Evolutionary conservation across 2,797 vertebrate species (phyloP), one percentile per base, ranked within the genome.

Genomic region (Sebastes cheni): DNA sequence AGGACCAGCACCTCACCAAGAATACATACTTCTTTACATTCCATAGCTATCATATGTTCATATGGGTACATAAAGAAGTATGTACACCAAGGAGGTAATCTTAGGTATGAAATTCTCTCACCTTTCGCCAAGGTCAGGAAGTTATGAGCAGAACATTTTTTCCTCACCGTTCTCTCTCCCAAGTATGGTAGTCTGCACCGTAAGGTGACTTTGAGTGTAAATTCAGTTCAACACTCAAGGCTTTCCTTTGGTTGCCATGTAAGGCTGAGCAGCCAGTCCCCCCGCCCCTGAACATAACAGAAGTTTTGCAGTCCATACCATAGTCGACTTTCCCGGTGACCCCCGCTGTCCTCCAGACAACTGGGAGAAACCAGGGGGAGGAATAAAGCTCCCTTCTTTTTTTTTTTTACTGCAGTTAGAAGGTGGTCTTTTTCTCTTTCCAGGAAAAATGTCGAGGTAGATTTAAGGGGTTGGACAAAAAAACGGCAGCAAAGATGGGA

Each of bases 21-120:
- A 98, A 99, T 99, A 99, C 99, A 99, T 99, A 99, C 99, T 99
- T 99, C 99, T 99, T 99, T 99, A 99, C 99, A 99, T 99, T 99
- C 99, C 99, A 99, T 99, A 99, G 98, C 96, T 97, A 95, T 97
- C 93, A 95, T 97, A 98, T 97, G 96, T 98, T 97, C 99, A 99
- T 99, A 99, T 99, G 99, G 99, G 98, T 97, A 99, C 97, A 98
- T 99, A 99, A 99, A 99, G 98, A 99, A 99, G 99, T 99, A 99
- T 98, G 99, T 99, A 93, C 97, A 97, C 98, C 94, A 96, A 95
- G 96, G 96, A 98, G 97, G 97, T 95, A 94, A 92, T 93, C 83
- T 86, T 88, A 88, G 86, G 86, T 86, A 89, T 80, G 84, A 91
- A 89, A 89, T 83, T 79, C 75, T 89, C 87, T 94, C 90, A 93